phyloP scores from a whole-genome alignment of 2,888 invertebrate species.

The Halocaridina rubra region DNA sequence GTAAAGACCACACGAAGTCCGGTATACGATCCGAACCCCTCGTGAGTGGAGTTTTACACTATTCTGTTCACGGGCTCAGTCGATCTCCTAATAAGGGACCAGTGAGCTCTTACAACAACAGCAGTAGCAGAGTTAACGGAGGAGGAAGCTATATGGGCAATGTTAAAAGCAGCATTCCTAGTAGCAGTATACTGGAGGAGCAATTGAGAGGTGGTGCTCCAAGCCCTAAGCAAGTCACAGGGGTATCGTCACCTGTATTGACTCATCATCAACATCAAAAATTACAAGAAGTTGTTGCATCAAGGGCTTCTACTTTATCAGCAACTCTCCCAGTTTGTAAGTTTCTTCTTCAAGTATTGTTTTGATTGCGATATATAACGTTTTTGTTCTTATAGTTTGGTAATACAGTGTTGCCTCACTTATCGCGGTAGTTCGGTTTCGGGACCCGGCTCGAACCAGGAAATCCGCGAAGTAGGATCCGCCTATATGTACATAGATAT shows the following conservation, averaged over 20 bases:
- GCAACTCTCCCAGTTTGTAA: constrained; percentile 31
- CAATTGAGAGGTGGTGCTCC: constrained; percentile 38
- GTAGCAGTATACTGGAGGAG: constrained; percentile 47
- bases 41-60: constrained; percentile 2
- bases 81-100: constrained; percentile 30
- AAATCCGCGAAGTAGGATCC: too few relatives aligned
- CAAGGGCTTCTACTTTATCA: constrained; percentile 2
- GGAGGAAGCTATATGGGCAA: neutral
- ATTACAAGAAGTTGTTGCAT: constrained; percentile 15
- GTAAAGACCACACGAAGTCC: neutral
- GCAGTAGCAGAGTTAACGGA: constrained; percentile 29
- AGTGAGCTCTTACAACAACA: constrained; percentile 5
- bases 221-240: neutral
- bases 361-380: too few relatives aligned
- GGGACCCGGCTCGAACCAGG: too few relatives aligned
- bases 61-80: neutral
- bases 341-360: neutral
- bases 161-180: neutral
- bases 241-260: neutral
- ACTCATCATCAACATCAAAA: constrained; percentile 15
- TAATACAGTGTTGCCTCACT: too few relatives aligned
- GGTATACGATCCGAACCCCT: neutral
- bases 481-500: too few relatives aligned
- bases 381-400: too few relatives aligned
- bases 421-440: too few relatives aligned